Evolutionary conservation across 2,797 vertebrate genomes (phyloP), one percentile per base, ranked within the genome.

Genomic region (Enteromius argenteus): DNA sequence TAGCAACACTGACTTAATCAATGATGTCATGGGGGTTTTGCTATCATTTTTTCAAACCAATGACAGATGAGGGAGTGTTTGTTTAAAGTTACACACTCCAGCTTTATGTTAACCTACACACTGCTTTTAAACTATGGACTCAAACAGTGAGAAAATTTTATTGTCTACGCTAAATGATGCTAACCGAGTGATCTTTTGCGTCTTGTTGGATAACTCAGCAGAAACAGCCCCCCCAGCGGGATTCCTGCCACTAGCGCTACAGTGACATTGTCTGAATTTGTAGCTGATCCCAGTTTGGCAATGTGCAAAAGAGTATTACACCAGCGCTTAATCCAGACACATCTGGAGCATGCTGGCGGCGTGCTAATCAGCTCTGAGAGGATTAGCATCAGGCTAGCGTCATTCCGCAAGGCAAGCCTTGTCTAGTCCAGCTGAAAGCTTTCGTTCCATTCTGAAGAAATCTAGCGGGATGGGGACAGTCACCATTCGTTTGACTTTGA

Each of bases 291-390:
- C 71, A 66, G 84, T 72, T 83, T 68, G 75, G 73, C 68, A 68
- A 82, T 79, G 60, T 42, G 56, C 56, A 71, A 79, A 64, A 51
- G 27, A 64, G 51, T 74, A 56, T 71, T 66, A 73, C 72, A 76
- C 51, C 77, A 64, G 51, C 19, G 23, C 56, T 77, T 83, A 77
- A 80, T 75, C 62, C 60, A 83, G 51, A 85, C 85, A 84, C 83
- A 86, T 81, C 68, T 85, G 85, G 66, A 83, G 71, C 62, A 23
- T 35, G 42, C 69, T 62, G 76, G 27, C 42, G 58, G 62, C 49
- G 8, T 32, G 60, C 76, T 89, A 86, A 87, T 86, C 82, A 84
- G 64, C 75, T 86, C 85, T 73, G 80, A 17, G 35, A 73, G 80
- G 88, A 86, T 87, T 86, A 87, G 79, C 69, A 42, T 46, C 23